Conservation (phyloP, 2,888 invertebrate species). For the Aelia acuminata region DNA sequence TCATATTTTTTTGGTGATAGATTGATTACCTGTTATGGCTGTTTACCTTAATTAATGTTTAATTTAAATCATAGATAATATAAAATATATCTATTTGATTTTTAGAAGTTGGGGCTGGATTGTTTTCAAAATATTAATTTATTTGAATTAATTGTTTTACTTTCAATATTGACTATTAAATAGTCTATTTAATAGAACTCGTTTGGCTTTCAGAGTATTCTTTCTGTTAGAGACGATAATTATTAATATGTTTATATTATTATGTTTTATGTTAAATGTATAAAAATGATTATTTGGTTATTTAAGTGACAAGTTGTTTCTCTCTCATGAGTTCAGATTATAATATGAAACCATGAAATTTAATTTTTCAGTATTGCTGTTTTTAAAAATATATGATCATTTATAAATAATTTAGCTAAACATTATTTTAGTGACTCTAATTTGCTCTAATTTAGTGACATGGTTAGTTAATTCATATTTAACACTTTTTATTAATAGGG, state of each 20-base stretch:
- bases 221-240: too few species aligned
- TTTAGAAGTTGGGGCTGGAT: background rate
- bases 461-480: background rate
- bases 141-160: background rate
- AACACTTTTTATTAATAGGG: background rate
- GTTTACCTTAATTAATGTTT: background rate
- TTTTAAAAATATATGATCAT: background rate
- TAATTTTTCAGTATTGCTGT: background rate
- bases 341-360: background rate
- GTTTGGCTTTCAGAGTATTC: background rate
- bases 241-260: too few species aligned
- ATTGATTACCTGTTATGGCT: conserved; percentile 6
- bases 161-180: background rate
- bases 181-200: background rate
- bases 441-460: background rate
- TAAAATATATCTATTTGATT: conserved; percentile 1
- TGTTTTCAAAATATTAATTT: background rate
- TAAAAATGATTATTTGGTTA: background rate
- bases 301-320: background rate
- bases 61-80: background rate
- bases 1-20: conserved; percentile 41
- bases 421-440: background rate
- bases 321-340: background rate
- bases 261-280: too few species aligned
- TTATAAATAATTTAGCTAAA: background rate